Base-by-base conservation (phyloP, 2,113 vertebrate species). In the Daubentonia madagascariensis region DNA sequence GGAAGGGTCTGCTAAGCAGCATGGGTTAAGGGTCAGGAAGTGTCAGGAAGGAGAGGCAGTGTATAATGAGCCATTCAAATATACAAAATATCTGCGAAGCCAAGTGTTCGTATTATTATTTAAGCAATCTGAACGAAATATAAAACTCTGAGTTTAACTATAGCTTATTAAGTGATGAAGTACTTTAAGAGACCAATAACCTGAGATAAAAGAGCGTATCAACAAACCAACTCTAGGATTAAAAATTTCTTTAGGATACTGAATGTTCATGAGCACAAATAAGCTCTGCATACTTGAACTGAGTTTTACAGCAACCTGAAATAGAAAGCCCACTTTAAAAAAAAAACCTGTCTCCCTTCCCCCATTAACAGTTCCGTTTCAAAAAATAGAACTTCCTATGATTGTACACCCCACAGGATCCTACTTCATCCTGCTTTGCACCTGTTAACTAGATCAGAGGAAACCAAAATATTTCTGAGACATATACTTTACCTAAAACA, bases 341-440 rank as follows among this genome's bases (percentile, higher is more conserved):
- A 94, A 86, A 95, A 94, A 94, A 75, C 52, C 25, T 96, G 79
- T 63, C 75, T 94, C 78, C 67, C 52, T 59, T 91, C 50, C 83
- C 76, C 67, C 23, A 79, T 80, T 68, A 95, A 92, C 48, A 80
- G 76, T 88, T 93, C 37, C 22, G 4, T 93, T 98, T 84, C 32
- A 87, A 96, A 97, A 97, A 97, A 92, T 17, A 95, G 91, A 94
- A 96, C 65, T 97, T 97, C 97, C 96, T 95, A 87, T 92, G 91
- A 96, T 92, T 96, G 84, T 97, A 89, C 5, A 73, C n/a, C 5
- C 17, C 72, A 89, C 85, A 94, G 43, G 79, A 97, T 90, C 89
- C 93, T 94, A 94, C 88, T 94, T 94, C 70, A 92, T 96, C 95
- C 91, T 92, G 95, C 96, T 89, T 75, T 78, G 70, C 88, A 97